Conservation (phyloP, 2,113 vertebrate species). For the Trochalopteron elliotii region DNA sequence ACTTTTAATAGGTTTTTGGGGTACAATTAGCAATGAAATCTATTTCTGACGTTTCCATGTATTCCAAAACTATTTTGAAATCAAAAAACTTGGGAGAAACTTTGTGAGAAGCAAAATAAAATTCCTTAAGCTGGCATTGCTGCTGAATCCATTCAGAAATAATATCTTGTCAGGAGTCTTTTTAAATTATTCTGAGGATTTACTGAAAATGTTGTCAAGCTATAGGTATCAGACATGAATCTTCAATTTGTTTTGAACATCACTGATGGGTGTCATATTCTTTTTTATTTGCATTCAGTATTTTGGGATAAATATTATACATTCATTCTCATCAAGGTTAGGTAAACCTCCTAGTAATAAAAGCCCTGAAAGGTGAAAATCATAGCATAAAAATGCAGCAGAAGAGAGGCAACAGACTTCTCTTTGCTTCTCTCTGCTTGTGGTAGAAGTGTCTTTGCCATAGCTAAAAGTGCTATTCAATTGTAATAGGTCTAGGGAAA, state of each 20-base stretch:
- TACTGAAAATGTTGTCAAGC: background rate
- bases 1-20: background rate
- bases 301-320: background rate
- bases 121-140: background rate
- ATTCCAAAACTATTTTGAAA: background rate
- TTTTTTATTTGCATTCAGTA: background rate
- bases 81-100: background rate
- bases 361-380: background rate
- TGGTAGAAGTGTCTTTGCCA: background rate
- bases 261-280: background rate
- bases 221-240: background rate
- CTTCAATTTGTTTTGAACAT: background rate
- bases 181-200: background rate
- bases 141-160: background rate
- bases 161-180: background rate
- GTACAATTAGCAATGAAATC: background rate
- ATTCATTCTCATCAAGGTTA: background rate
- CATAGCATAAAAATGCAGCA: background rate
- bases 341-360: background rate
- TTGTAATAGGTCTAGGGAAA: background rate
- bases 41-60: background rate
- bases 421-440: background rate
- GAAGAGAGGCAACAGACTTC: background rate
- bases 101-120: background rate
- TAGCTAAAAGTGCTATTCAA: background rate